These are phyloP conservation scores for Orycteropus afer DNA, from an alignment of 2,113 vertebrate genomes.

Conservation along the genomic window DNA sequence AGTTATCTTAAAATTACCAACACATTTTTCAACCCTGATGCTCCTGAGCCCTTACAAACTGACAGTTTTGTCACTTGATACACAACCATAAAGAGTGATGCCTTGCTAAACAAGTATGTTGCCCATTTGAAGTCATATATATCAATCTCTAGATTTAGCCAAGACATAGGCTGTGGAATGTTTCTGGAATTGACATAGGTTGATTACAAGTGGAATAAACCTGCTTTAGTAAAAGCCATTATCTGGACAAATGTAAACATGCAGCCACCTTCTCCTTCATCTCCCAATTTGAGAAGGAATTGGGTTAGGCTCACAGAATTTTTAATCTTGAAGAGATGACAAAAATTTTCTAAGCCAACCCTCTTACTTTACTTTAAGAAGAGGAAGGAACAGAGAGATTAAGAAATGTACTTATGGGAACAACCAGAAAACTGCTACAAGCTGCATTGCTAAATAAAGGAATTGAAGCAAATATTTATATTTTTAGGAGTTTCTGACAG, in stretches of 20 bases:
- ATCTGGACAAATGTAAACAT: neutral
- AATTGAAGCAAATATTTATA: neutral
- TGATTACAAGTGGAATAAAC: neutral
- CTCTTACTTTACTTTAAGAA: neutral
- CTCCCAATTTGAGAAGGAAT: neutral
- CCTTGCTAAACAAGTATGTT: neutral
- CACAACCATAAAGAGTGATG: neutral
- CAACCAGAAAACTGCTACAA: neutral
- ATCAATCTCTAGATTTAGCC: neutral
- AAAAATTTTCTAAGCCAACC: neutral
- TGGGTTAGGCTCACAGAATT: neutral
- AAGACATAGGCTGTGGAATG: neutral
- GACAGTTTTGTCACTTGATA: neutral
- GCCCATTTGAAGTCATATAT: neutral
- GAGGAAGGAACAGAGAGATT: neutral
- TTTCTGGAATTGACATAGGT: neutral
- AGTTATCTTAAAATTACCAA: constrained; percentile 10
- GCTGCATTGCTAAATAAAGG: neutral
- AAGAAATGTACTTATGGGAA: neutral
- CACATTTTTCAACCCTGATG: neutral
- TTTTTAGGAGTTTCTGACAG: neutral
- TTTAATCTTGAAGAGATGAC: neutral
- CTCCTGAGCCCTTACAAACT: neutral
- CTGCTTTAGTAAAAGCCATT: neutral
- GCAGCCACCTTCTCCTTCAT: neutral